phyloP scores from a whole-genome alignment of 2,113 vertebrate genomes.

The Ptychochromis oligacanthus region DNA sequence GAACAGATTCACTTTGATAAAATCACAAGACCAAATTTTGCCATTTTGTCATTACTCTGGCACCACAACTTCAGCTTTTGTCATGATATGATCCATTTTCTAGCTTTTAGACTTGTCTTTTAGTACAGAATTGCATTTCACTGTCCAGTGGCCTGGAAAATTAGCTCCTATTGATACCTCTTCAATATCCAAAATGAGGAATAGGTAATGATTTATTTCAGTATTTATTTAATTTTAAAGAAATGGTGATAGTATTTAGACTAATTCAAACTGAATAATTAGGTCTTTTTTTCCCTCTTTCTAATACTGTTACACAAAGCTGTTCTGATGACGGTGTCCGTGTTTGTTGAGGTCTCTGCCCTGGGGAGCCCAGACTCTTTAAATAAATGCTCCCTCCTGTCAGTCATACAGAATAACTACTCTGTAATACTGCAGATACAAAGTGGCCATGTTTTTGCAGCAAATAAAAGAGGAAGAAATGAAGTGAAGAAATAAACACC shows the following conservation, averaged over 20 bases:
- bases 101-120: not conserved
- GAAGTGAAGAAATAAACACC: not conserved
- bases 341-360: constrained; percentile 3
- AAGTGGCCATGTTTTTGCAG: not conserved
- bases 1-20: not conserved
- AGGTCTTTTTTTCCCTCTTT: not conserved
- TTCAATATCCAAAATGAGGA: not conserved
- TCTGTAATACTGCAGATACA: not conserved
- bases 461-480: not conserved
- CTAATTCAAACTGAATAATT: not conserved
- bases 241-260: not conserved
- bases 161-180: constrained; percentile 10
- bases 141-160: constrained; percentile 40
- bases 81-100: not conserved
- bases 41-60: not conserved
- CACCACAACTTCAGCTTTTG: not conserved
- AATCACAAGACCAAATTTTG: not conserved
- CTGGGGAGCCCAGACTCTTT: constrained; percentile 32
- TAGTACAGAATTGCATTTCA: constrained; percentile 34
- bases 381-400: constrained; percentile 46
- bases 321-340: not conserved
- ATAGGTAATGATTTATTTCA: constrained; percentile 6
- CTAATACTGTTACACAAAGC: not conserved
- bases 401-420: constrained; percentile 13
- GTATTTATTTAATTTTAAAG: not conserved